Base-by-base conservation (phyloP, 1,140 invertebrate genomes). In the Drosophila virilis region DNA sequence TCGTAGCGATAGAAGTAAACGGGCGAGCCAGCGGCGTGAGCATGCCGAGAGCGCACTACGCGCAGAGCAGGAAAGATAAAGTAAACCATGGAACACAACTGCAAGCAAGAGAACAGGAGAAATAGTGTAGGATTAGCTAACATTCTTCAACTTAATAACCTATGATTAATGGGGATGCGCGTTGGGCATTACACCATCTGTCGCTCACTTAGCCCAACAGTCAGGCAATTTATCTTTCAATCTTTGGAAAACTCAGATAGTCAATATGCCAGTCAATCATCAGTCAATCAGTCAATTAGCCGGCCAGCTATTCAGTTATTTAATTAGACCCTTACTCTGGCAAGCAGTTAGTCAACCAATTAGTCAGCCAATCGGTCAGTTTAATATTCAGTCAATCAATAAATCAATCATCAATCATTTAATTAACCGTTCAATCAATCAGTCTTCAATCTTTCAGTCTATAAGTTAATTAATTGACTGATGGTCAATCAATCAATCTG, bases 1-100 rank as follows among this genome's bases (percentile, higher is more conserved):
- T 93, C 91, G 61, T 92, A 93, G 40, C 92, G 85, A 71, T 93
- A 93, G 5, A 93, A 80, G 75, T 91, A 94, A 6, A 93, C 84
- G 2, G 93, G 93, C 13, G 90, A 81, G 2, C 80, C 79, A 10
- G 79, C 85, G 0, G 91, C 90, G 51, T 93, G 61, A 15, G 86
- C 61, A 8, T 89, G 77, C 15, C 92, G 85, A 1, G 91, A 78
- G 5, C 74, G 77, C 22, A 93, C 71, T 8, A 92, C 83, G 6
- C 90, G 81, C 35, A 93, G 68, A 35, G 93, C 91, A 17, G 88
- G 89, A 62, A 93, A 89, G 6, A 91, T 61, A 51, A 93, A 93
- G 33, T 91, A 89, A 9, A 60, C 46, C 22, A 92, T 84, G 0
- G 89, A 75, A 45, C 92, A 91, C 1, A 91, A 12, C 91, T 92